phyloP scores from a whole-genome alignment of 2,797 vertebrate genomes.

The Notamacropus eugenii region DNA sequence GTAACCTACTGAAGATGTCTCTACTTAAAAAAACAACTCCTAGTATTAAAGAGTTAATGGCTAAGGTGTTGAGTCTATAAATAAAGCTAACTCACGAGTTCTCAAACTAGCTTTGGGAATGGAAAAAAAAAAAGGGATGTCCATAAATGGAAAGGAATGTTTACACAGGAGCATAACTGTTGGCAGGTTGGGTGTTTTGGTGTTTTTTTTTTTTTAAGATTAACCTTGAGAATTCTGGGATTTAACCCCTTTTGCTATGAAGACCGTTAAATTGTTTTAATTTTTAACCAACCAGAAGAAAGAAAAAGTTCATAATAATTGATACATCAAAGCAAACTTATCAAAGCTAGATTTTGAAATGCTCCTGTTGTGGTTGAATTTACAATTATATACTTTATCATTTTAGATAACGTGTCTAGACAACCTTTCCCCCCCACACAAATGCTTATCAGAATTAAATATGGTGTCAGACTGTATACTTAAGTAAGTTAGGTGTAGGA shows the following conservation, averaged over 20 bases:
- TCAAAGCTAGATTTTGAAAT: constrained; percentile 32
- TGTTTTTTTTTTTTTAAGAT: constrained; percentile 36
- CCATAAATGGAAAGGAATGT: constrained; percentile 57
- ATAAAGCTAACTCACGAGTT: constrained; percentile 57
- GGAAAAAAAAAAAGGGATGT: constrained; percentile 40
- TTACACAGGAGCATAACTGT: constrained; percentile 51
- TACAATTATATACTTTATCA: constrained; percentile 47
- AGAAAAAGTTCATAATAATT: not conserved
- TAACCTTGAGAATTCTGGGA: constrained; percentile 60
- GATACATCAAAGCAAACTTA: constrained; percentile 13
- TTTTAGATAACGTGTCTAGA: not conserved
- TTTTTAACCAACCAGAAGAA: constrained; percentile 51
- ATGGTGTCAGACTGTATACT: not conserved
- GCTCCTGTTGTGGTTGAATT: not conserved
- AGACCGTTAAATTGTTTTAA: constrained; percentile 45
- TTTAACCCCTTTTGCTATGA: constrained; percentile 66
- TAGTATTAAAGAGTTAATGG: constrained; percentile 25
- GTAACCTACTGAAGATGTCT: not conserved
- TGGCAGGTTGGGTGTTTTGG: not conserved
- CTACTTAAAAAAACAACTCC: constrained; percentile 43
- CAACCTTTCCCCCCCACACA: constrained; percentile 39
- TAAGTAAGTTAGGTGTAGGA: constrained; percentile 44
- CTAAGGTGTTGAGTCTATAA: constrained; percentile 59
- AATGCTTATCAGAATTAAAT: not conserved
- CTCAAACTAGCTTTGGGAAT: constrained; percentile 62